Base-by-base conservation (phyloP, 2,888 invertebrate species). In the Crematogaster levior region DNA sequence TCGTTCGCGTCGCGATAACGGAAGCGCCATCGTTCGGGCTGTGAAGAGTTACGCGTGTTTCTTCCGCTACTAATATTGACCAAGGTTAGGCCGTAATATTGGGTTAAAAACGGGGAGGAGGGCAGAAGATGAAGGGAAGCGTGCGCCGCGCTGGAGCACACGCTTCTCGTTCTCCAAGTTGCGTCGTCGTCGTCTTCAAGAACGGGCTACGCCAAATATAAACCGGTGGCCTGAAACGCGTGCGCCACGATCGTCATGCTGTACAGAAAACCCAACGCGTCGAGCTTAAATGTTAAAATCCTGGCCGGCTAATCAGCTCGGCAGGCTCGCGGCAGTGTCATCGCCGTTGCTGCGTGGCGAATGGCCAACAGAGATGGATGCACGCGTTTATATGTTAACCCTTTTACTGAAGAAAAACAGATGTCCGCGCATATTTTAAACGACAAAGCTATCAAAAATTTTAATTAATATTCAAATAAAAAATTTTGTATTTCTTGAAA, bases 281-380 rank as follows among this genome's bases (percentile, higher is more conserved):
- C 77, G 83, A 53, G 73, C 82, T 86, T 84, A 85, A 90, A 89
- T 86, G 86, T 87, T 86, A 84, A 86, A 83, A 58, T 86, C 77
- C 87, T 81, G 84, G 82, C 77, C 63, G 51, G 79, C 61, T 74
- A 79, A 85, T 88, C 82, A 85, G 66, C 65, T 43, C 73, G 79
- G 60, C 61, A 70, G 37, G 43, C 68, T 70, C 56, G 81, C 60
- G 48, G n/a, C 63, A 75, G 84, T 83, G 90, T 85, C 86, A 74
- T 81, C 85, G 81, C 60, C 84, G 81, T 81, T 77, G 77, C 68
- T 56, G 48, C 65, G 63, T 88, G 88, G 88, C 85, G 82, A 51
- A 53, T 65, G 80, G 84, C 86, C 88, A 92, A 89, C 66, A 82
- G 86, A 89, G 90, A 88, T 88, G 90, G 70, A 86, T 85, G 75